Evolutionary conservation across 2,888 invertebrate genomes (phyloP).

Genomic region (Limnephilus rhombicus): DNA sequence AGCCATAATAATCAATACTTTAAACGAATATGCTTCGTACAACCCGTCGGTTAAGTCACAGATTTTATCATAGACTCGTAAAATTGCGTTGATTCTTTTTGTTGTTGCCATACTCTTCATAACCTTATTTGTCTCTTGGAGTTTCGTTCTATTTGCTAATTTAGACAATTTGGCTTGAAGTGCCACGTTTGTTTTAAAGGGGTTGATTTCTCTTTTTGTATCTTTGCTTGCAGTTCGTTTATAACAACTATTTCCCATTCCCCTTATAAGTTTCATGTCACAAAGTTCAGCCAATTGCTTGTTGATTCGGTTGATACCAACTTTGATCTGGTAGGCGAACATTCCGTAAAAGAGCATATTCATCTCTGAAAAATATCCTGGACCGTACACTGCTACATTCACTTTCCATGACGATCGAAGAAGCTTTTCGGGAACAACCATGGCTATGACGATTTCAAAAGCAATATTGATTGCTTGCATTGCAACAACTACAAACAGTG

Average conservation of each 20-base stretch:
- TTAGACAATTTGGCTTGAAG: neutral
- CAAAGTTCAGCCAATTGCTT: neutral
- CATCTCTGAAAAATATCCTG: constrained; percentile 2
- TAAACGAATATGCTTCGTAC: neutral
- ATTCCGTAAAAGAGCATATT: neutral
- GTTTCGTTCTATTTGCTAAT: too few relatives aligned
- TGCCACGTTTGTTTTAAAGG: neutral
- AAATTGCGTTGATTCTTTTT: neutral
- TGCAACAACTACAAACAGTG: neutral
- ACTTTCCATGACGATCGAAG: neutral
- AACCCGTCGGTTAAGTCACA: neutral
- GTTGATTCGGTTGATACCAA: neutral
- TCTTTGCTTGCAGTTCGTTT: neutral
- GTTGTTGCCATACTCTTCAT: neutral
- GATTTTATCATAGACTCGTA: neutral
- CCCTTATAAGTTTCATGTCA: neutral
- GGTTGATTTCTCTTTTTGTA: neutral
- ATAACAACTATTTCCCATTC: neutral
- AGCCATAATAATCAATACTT: neutral
- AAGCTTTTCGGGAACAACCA: neutral
- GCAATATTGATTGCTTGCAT: neutral
- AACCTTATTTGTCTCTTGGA: neutral
- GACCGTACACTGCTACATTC: neutral
- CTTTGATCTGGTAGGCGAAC: neutral
- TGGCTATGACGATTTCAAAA: neutral